Evolutionary conservation across 2,797 vertebrate genomes (phyloP).

Genomic region (Malurus splendens): DNA sequence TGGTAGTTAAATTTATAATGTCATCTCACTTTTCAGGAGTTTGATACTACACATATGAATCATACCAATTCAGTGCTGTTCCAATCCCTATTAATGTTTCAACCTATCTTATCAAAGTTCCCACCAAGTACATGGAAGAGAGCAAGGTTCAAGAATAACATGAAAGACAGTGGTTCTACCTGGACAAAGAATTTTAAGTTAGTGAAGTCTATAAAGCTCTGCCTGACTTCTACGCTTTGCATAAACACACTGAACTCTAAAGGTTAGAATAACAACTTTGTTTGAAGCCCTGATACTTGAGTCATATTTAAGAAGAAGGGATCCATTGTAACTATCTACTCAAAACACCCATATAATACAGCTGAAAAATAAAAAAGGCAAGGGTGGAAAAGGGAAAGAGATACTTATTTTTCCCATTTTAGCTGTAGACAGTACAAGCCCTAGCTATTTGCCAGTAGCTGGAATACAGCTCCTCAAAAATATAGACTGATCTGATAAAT

Average conservation of each 20-base stretch:
- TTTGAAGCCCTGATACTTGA: background rate
- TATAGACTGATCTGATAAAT: background rate
- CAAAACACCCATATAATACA: background rate
- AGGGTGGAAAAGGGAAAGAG: background rate
- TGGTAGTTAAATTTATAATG: background rate
- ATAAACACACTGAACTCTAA: constrained; percentile 6
- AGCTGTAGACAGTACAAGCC: background rate
- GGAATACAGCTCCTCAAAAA: background rate
- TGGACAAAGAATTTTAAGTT: background rate
- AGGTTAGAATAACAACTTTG: constrained; percentile 15
- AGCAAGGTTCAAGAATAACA: constrained; percentile 5
- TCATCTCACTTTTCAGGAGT: background rate
- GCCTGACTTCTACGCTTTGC: background rate
- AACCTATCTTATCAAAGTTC: background rate
- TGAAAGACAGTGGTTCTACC: background rate
- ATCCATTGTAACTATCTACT: background rate
- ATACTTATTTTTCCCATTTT: background rate
- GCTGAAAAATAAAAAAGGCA: background rate
- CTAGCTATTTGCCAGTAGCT: background rate
- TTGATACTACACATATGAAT: background rate
- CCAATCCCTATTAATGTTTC: background rate
- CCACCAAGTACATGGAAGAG: background rate
- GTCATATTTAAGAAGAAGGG: background rate
- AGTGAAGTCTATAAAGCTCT: background rate
- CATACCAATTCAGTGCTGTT: background rate